phyloP scores from a whole-genome alignment of 1,140 invertebrate genomes.

The Zophobas atratus region DNA sequence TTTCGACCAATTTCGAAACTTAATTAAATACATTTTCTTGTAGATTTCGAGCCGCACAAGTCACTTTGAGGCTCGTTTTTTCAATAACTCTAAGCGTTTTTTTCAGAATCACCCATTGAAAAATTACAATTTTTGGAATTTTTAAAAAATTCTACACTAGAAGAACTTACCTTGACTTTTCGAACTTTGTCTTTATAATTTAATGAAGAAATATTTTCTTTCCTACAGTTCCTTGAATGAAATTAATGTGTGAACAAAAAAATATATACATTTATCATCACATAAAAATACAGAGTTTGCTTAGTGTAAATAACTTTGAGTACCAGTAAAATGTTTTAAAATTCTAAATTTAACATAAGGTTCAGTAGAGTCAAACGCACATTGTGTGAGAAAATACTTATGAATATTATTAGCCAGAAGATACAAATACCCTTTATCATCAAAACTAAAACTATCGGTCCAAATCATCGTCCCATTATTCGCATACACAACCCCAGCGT shows the following conservation, averaged over 20 bases:
- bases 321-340: slow-evolving; percentile 64
- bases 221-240: too few species aligned
- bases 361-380: slow-evolving; percentile 46
- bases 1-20: too few species aligned
- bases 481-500: slow-evolving; percentile 73
- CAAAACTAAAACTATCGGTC: slow-evolving; percentile 81
- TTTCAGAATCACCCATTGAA: too few species aligned
- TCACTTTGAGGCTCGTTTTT: too few species aligned
- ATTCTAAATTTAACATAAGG: slow-evolving; percentile 63
- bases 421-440: slow-evolving; percentile 76
- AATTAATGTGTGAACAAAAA: neutral
- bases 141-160: too few species aligned
- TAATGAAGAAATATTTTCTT: too few species aligned
- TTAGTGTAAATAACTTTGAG: slow-evolving; percentile 73
- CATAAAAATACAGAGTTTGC: neutral
- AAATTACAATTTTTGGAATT: too few species aligned
- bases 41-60: too few species aligned
- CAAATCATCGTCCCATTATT: slow-evolving; percentile 79
- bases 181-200: too few species aligned
- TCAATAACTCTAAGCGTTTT: too few species aligned
- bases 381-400: slow-evolving; percentile 68
- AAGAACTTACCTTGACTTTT: too few species aligned
- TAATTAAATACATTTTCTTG: too few species aligned
- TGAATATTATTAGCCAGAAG: slow-evolving; percentile 77
- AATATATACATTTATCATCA: neutral